Conservation (phyloP, 2,113 vertebrate genomes). For the Astur gentilis region DNA sequence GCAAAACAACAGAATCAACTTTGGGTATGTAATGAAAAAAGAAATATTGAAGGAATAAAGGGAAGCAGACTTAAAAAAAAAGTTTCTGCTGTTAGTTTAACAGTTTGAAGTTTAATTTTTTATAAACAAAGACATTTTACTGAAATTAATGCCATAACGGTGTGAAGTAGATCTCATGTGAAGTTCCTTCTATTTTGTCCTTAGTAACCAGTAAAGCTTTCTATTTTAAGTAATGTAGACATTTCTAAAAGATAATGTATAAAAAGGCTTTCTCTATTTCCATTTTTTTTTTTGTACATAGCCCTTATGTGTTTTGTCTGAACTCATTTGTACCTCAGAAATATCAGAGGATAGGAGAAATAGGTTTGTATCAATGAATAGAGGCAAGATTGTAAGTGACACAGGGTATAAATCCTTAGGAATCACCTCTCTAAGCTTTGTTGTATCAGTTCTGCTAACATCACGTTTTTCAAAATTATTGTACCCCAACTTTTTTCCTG, state of each 20-base stretch:
- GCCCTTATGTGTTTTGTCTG: neutral
- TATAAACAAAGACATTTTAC: neutral
- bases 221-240: neutral
- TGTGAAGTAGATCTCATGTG: neutral
- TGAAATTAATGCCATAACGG: neutral
- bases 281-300: neutral
- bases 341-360: neutral
- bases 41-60: neutral
- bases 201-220: neutral
- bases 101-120: neutral
- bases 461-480: neutral
- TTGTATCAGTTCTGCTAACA: neutral
- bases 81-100: neutral
- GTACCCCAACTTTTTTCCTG: neutral
- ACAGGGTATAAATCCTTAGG: neutral
- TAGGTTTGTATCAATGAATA: neutral
- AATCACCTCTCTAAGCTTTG: neutral
- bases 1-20: neutral
- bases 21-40: neutral
- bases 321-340: neutral
- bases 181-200: neutral
- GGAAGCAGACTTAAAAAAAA: neutral
- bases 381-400: neutral
- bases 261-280: neutral
- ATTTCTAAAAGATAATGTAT: neutral